phyloP scores from a whole-genome alignment of 1,140 invertebrate genomes.

The Cydia amplana region DNA sequence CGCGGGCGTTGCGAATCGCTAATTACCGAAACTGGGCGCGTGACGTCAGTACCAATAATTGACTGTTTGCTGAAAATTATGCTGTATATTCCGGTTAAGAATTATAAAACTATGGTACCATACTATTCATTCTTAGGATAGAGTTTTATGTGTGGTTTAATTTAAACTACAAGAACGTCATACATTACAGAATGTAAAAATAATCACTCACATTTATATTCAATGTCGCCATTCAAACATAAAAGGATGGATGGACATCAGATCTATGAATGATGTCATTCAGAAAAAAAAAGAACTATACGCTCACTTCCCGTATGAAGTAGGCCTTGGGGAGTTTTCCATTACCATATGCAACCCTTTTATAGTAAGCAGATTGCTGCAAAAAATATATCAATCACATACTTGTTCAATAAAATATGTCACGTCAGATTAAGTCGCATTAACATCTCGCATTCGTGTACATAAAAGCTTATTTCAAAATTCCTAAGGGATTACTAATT shows the following conservation, averaged over 20 bases:
- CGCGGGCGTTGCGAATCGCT: constrained; percentile 62
- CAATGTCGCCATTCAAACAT: constrained; percentile 12
- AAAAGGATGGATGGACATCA: constrained; percentile 7
- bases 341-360: constrained; percentile 6
- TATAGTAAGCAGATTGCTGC: background rate
- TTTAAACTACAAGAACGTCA: background rate
- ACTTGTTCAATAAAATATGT: constrained; percentile 14
- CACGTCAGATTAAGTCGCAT: background rate
- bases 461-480: background rate
- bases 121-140: background rate
- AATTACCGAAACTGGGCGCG: constrained; percentile 60
- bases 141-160: background rate
- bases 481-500: constrained; percentile 5
- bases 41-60: constrained; percentile 45
- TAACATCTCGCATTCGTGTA: background rate
- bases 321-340: constrained; percentile 15
- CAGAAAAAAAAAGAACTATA: background rate
- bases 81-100: background rate
- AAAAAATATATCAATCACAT: constrained; percentile 15
- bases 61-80: constrained; percentile 18
- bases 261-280: constrained; percentile 15
- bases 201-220: constrained; percentile 1
- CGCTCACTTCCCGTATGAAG: background rate
- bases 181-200: background rate
- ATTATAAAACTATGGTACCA: background rate